Evolutionary conservation across 1,140 invertebrate genomes (phyloP).

Genomic region (Hermetia illucens): DNA sequence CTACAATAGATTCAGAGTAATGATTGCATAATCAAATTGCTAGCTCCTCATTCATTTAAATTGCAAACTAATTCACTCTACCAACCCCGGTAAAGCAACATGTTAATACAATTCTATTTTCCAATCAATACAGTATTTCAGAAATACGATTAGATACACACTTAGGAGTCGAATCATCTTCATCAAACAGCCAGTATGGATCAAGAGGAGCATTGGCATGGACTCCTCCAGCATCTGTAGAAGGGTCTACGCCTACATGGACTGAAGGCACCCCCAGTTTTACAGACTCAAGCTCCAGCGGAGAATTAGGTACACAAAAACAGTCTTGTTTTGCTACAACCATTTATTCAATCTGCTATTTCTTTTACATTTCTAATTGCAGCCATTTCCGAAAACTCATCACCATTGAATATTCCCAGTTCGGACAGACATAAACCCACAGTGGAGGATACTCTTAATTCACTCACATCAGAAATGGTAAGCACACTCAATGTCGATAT

Average conservation of each 20-base stretch:
- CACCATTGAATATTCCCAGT: conserved; percentile 29
- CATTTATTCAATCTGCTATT: conserved; percentile 12
- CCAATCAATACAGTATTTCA: conserved; percentile 23
- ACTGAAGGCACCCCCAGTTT: conserved; percentile 95
- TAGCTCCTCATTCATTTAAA: no score
- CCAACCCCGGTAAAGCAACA: no score
- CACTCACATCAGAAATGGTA: conserved; percentile 67
- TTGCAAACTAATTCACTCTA: no score
- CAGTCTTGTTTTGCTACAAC: conserved; percentile 2
- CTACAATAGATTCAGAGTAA: conserved; percentile 1
- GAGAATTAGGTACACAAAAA: conserved; percentile 40
- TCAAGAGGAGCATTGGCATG: conserved; percentile 36
- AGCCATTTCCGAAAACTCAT: conserved; percentile 25
- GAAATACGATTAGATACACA: conserved; percentile 29
- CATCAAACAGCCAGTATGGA: conserved; percentile 28
- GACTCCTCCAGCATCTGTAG: conserved; percentile 78
- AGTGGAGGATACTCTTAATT: conserved; percentile 55
- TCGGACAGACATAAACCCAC: conserved; percentile 37
- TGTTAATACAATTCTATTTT: not conserved
- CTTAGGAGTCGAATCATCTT: conserved; percentile 27
- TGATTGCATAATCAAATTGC: no score
- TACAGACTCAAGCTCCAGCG: conserved; percentile 89
- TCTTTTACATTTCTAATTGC: conserved; percentile 3
- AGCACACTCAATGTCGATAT: conserved; percentile 20
- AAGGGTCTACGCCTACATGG: conserved; percentile 92